Conservation (phyloP, 1,140 invertebrate genomes). For the Anastrepha obliqua region DNA sequence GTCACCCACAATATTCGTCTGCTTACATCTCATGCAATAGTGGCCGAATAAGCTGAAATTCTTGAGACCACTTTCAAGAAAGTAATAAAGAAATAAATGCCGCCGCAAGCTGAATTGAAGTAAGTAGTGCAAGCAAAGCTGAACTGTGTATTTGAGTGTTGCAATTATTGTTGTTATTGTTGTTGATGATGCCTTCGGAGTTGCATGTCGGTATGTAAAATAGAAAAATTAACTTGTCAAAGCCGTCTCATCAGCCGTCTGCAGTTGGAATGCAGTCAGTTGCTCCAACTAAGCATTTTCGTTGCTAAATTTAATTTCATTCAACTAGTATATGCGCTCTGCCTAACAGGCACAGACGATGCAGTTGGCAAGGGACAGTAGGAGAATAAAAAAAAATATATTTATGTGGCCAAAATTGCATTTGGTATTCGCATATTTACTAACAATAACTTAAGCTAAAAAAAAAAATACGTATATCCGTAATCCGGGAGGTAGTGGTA, state of each 20-base stretch:
- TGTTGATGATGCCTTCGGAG: constrained; percentile 14
- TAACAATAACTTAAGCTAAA: too few species aligned
- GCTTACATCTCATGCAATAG: not conserved
- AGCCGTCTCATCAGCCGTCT: constrained; percentile 15
- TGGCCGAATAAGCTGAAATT: constrained; percentile 14
- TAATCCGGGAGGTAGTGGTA: too few species aligned
- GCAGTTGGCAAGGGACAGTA: not conserved
- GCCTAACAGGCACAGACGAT: not conserved
- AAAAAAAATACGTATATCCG: too few species aligned
- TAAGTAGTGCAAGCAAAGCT: not conserved
- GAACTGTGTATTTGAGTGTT: not conserved
- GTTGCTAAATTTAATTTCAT: constrained; percentile 14
- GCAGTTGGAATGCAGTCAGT: not conserved
- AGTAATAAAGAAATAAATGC: constrained; percentile 45
- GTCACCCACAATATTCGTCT: not conserved
- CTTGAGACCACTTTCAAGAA: constrained; percentile 43
- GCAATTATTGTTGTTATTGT: not conserved
- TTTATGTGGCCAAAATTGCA: not conserved
- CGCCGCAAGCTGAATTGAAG: not conserved
- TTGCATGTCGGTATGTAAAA: constrained; percentile 28
- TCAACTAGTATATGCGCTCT: not conserved
- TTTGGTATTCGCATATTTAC: not conserved
- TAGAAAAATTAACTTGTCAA: constrained; percentile 44
- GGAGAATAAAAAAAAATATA: not conserved
- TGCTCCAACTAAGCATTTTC: not conserved